These are phyloP conservation scores for Mizuhopecten yessoensis DNA, from an alignment of 1,140 invertebrate genomes.

Conservation along the genomic window DNA sequence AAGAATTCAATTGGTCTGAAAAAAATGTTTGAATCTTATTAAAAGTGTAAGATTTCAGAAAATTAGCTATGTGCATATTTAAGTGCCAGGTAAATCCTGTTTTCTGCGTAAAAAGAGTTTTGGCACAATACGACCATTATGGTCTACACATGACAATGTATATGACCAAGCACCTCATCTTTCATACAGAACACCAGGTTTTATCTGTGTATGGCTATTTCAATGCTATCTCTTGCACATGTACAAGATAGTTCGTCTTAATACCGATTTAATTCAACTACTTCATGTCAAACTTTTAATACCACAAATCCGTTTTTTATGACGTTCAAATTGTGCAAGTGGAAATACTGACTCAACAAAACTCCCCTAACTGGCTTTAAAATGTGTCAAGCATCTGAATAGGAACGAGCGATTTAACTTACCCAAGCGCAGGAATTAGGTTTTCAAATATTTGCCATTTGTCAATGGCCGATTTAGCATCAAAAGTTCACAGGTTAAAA, in stretches of 20 bases:
- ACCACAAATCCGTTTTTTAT: constrained; percentile 59
- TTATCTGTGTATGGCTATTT: background rate
- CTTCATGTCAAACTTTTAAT: constrained; percentile 29
- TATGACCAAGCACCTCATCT: background rate
- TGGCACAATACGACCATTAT: background rate
- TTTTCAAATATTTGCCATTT: constrained; percentile 68
- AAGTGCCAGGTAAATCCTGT: background rate
- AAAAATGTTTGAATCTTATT: constrained; percentile 10
- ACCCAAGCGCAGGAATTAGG: constrained; percentile 56
- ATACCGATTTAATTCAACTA: background rate
- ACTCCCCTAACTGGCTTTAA: constrained; percentile 61
- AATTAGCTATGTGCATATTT: constrained; percentile 34
- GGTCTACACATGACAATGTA: background rate
- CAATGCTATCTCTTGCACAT: constrained; percentile 11
- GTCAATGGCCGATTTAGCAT: constrained; percentile 61
- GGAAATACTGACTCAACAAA: constrained; percentile 58
- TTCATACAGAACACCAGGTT: background rate
- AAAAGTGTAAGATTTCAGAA: constrained; percentile 19
- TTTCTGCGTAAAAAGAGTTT: background rate
- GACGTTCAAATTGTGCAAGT: constrained; percentile 56
- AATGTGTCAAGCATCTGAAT: constrained; percentile 56
- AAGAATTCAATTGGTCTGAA: background rate
- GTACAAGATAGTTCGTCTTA: constrained; percentile 2
- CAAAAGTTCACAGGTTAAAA: constrained; percentile 61
- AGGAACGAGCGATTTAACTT: constrained; percentile 61